Base-by-base conservation (phyloP, 2,113 vertebrate genomes). In the Mormyrus iriodes region DNA sequence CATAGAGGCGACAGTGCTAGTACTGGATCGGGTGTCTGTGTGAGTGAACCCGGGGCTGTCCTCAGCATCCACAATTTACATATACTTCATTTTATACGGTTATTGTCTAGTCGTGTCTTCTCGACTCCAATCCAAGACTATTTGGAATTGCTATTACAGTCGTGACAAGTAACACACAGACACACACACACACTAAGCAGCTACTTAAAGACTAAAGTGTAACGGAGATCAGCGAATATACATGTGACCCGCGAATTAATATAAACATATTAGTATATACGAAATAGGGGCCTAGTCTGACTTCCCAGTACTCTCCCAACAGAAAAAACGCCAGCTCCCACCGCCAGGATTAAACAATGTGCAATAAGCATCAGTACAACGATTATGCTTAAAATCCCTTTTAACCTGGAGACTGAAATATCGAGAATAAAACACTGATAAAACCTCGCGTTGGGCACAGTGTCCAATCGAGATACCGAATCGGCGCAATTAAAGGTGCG, bases 81-180 rank as follows among this genome's bases (percentile, higher is more conserved):
- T 4, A 51, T 8, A 51, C 24, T 65, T 86, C 39, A 35, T 86
- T 89, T 86, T 46, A 42, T 17, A 48, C 17, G 42, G 44, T 44
- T 79, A 31, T 89, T 86, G 42, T 51, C 44, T 27, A 35, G 27
- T 52, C 21, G 44, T 24, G 19, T 49, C 27, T 35, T 42, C 48
- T 73, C n/a, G 6, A 46, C 24, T 27, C 44, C 42, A 51, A 39
- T 86, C 46, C 39, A 61, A 73, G 76, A 73, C 51, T 31, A 27
- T 21, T 24, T 8, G 39, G 15, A 61, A 49, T 19, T 49, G 76
- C 88, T 13, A 39, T 84, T 84, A 15, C 42, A 49, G 79, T 48
- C 27, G 55, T 52, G 88, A 88, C 88, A 52, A 86, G 76, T 85
- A 84, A 89, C 88, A 51, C 21, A 58, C 24, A 31, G 24, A 35